A percentile compares a stretch with the other conserved stretches of the same genome.
Evolutionary conservation across 2,888 invertebrate genomes (phyloP).

Genomic region (Pecten maximus): DNA sequence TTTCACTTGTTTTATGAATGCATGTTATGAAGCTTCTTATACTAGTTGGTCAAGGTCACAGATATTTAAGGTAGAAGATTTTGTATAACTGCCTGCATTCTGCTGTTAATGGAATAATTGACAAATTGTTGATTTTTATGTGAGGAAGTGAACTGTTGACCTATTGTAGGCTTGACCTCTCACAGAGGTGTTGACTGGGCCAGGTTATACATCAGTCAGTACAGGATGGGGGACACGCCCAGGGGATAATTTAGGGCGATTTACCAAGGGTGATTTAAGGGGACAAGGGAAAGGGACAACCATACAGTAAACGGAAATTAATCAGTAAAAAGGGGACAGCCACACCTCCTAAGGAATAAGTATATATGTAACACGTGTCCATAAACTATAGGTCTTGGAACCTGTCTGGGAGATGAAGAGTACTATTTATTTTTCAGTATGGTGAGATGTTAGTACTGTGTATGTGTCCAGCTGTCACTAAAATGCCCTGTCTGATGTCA

Average conservation of each 20-base stretch:
- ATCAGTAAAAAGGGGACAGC: not conserved
- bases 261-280: not conserved
- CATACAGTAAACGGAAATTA: not conserved
- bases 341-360: not conserved
- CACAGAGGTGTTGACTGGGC: not conserved
- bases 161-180: not conserved
- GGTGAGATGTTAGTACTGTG: not conserved
- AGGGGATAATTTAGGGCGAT: not conserved
- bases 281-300: not conserved
- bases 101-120: not conserved
- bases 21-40: not conserved
- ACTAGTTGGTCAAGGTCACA: not conserved
- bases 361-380: not conserved
- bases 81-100: not conserved
- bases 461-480: not conserved
- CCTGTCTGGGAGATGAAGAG: not conserved
- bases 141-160: not conserved
- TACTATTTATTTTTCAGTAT: not conserved
- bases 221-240: not conserved
- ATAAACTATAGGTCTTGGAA: not conserved
- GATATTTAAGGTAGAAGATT: too few species aligned
- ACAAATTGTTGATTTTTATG: constrained; percentile 17
- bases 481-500: not conserved
- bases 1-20: not conserved
- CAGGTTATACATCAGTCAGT: not conserved